Conservation (phyloP, 2,888 invertebrate species). For the Ormyrus rosae region DNA sequence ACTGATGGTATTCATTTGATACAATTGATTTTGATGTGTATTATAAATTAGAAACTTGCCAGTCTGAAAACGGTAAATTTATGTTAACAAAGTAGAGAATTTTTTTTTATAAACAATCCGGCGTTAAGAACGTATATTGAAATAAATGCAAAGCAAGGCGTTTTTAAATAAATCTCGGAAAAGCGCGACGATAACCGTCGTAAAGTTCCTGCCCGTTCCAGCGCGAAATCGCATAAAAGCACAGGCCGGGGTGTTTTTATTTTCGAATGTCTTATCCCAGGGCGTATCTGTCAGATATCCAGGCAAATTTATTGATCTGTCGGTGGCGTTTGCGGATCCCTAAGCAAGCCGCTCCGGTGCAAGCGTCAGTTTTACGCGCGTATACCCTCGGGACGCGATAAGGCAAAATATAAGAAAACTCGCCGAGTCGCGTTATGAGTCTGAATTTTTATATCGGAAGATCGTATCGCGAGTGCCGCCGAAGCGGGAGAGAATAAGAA, state of each 20-base stretch:
- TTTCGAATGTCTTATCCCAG: conserved; percentile 54
- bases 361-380: conserved; percentile 69
- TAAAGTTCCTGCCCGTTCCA: conserved; percentile 28
- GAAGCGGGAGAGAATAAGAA: conserved; percentile 34
- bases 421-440: conserved; percentile 67
- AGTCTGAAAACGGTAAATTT: too few relatives aligned
- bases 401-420: conserved; percentile 66
- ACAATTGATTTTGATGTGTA: too few relatives aligned
- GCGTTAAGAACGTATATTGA: conserved; percentile 18
- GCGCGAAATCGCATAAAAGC: conserved; percentile 47
- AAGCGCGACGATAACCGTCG: conserved; percentile 44
- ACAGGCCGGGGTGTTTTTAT: conserved; percentile 49
- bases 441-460: conserved; percentile 72
- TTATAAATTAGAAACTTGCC: too few relatives aligned
- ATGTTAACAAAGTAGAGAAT: too few relatives aligned
- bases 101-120: neutral
- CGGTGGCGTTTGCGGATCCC: conserved; percentile 61
- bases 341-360: conserved; percentile 34
- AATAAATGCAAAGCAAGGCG: conserved; percentile 32
- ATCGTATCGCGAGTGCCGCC: conserved; percentile 42
- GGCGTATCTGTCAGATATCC: conserved; percentile 67
- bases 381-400: conserved; percentile 68
- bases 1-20: too few relatives aligned
- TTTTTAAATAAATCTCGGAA: conserved; percentile 50
- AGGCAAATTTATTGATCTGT: conserved; percentile 73